Evolutionary conservation across 2,797 vertebrate genomes (phyloP).

Genomic region (Zenarchopterus dispar): DNA sequence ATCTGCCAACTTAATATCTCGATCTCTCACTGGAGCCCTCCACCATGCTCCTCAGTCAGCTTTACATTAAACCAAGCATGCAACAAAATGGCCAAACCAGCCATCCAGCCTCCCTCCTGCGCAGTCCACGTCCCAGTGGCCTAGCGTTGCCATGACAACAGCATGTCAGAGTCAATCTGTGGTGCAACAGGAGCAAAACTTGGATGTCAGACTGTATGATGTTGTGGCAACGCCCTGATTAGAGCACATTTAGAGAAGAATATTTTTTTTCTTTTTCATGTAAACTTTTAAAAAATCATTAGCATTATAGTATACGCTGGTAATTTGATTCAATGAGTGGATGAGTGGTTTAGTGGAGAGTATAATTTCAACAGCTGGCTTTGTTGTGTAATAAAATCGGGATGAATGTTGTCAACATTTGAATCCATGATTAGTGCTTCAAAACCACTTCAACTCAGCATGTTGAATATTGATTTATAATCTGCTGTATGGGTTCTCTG

Average conservation of each 20-base stretch:
- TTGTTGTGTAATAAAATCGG: conserved; percentile 41
- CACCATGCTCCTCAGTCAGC: conserved; percentile 17
- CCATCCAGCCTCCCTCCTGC: conserved; percentile 3
- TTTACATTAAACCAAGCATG: not conserved
- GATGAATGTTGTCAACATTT: conserved; percentile 33
- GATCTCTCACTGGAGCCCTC: not conserved
- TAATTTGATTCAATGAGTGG: not conserved
- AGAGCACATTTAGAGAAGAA: conserved; percentile 24
- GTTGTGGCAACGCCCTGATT: conserved; percentile 60
- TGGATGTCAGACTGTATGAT: conserved; percentile 49
- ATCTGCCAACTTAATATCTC: not conserved
- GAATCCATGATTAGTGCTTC: conserved; percentile 56
- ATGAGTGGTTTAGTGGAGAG: conserved; percentile 21
- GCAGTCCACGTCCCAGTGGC: conserved; percentile 38
- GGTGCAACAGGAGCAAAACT: conserved; percentile 43
- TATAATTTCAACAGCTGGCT: conserved; percentile 11
- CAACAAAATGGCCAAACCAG: conserved; percentile 31
- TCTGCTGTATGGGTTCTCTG: not conserved
- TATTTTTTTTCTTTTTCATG: not conserved
- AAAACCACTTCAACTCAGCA: conserved; percentile 43
- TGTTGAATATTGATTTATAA: not conserved
- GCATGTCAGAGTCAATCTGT: conserved; percentile 29
- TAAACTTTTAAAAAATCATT: not conserved
- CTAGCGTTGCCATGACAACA: conserved; percentile 54
- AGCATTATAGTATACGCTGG: not conserved